A percentile compares a stretch with the other conserved stretches of the same genome.
phyloP scores from a whole-genome alignment of 1,140 invertebrate genomes.

The Heliconius hewitsoni region DNA sequence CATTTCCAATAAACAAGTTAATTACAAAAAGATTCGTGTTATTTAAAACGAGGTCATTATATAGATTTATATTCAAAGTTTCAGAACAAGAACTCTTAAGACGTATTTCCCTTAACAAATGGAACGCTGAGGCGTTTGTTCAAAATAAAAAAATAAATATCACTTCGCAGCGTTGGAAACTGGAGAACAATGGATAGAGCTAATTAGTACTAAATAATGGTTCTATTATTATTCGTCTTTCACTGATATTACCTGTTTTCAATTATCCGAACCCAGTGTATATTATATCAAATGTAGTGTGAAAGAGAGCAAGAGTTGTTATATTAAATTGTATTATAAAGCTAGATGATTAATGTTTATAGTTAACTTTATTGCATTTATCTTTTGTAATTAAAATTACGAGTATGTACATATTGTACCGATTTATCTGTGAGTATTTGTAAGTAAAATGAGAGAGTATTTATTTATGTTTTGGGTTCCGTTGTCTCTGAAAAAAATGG shows the following conservation, averaged over 20 bases:
- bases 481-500: no score
- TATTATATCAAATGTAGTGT: neutral
- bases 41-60: slow-evolving; percentile 11
- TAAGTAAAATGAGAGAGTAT: no score
- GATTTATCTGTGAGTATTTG: no score
- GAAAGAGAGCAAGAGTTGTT: neutral
- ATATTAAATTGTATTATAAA: neutral
- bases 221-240: slow-evolving; percentile 18
- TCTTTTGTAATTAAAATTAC: no score
- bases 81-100: slow-evolving; percentile 5
- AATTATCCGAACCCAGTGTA: slow-evolving; percentile 2
- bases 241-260: slow-evolving; percentile 23
- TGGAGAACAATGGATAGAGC: neutral
- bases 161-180: slow-evolving; percentile 1
- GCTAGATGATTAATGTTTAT: neutral
- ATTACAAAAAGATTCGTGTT: neutral
- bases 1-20: neutral
- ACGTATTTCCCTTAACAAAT: slow-evolving; percentile 12
- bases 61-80: slow-evolving; percentile 15
- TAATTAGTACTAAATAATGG: slow-evolving; percentile 23
- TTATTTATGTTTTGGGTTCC: no score
- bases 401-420: no score
- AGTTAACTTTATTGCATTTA: neutral
- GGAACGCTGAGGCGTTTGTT: slow-evolving; percentile 1
- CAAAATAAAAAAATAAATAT: slow-evolving; percentile 1